Percentiles rank a stretch among this genome's conserved stretches.
phyloP scores from a whole-genome alignment of 2,113 vertebrate genomes.

The Aleadryas rufinucha region DNA sequence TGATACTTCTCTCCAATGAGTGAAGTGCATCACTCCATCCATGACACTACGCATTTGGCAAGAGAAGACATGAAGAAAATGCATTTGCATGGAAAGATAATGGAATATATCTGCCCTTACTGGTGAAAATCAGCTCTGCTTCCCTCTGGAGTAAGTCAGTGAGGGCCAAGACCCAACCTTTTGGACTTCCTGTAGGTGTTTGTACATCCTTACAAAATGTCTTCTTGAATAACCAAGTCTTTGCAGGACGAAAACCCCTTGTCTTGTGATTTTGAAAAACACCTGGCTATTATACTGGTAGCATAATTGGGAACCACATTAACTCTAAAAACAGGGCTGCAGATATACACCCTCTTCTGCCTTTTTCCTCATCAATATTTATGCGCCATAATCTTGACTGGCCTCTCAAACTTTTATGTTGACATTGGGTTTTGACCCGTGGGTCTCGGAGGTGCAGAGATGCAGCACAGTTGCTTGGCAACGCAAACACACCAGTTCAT shows the following conservation, averaged over 20 bases:
- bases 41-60: not conserved
- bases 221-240: not conserved
- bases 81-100: not conserved
- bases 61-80: not conserved
- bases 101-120: not conserved
- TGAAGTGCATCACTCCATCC: not conserved
- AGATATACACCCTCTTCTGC: not conserved
- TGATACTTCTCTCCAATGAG: not conserved
- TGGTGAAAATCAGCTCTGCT: not conserved
- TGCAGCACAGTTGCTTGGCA: slow-evolving; percentile 10
- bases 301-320: not conserved
- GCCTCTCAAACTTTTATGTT: slow-evolving; percentile 5
- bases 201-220: not conserved
- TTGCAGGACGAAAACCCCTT: not conserved
- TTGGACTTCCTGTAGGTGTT: not conserved
- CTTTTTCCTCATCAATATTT: not conserved
- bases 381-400: not conserved
- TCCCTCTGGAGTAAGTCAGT: not conserved
- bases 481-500: not conserved
- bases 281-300: not conserved
- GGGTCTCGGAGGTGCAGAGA: not conserved
- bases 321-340: not conserved
- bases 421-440: not conserved
- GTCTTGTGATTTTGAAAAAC: not conserved
- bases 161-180: not conserved